These are phyloP conservation scores for Arrhopalites spinosus DNA, from an alignment of 2,888 invertebrate species.

Conservation along the genomic window DNA sequence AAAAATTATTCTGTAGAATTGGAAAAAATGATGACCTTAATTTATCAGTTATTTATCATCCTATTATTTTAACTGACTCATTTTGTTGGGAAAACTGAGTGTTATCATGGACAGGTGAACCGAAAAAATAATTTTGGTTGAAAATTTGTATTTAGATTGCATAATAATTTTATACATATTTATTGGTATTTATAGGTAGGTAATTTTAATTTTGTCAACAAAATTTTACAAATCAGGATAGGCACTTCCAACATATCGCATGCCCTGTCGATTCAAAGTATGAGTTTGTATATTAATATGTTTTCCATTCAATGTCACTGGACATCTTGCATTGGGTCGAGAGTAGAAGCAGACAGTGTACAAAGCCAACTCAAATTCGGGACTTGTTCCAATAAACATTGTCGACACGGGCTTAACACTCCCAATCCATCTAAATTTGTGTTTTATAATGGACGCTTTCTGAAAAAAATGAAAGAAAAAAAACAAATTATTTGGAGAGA, in stretches of 20 bases:
- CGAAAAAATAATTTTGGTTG: no score
- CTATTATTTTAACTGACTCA: no score
- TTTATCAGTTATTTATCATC: no score
- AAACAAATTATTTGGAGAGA: constrained; percentile 7
- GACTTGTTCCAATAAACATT: constrained; percentile 83
- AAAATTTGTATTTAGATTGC: no score
- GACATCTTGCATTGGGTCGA: constrained; percentile 75
- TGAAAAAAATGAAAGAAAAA: constrained; percentile 64
- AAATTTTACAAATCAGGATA: constrained; percentile 74
- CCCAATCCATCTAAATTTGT: constrained; percentile 73
- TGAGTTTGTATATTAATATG: constrained; percentile 75
- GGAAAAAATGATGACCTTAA: no score
- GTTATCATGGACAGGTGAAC: no score
- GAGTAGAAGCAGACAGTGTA: constrained; percentile 85
- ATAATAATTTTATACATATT: no score
- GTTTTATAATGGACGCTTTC: constrained; percentile 77
- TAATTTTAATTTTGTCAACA: no score
- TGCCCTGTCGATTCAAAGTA: constrained; percentile 74
- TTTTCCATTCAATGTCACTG: constrained; percentile 72
- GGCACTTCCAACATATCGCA: constrained; percentile 79
- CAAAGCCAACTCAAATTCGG: constrained; percentile 87
- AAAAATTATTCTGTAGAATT: no score
- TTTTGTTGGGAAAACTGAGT: no score
- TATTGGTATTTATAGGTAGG: no score
- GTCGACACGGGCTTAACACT: constrained; percentile 76